Evolutionary conservation across 1,140 invertebrate genomes (phyloP), one percentile per base, ranked within the genome.

Genomic region (Pseudomyrmex dendroicus): DNA sequence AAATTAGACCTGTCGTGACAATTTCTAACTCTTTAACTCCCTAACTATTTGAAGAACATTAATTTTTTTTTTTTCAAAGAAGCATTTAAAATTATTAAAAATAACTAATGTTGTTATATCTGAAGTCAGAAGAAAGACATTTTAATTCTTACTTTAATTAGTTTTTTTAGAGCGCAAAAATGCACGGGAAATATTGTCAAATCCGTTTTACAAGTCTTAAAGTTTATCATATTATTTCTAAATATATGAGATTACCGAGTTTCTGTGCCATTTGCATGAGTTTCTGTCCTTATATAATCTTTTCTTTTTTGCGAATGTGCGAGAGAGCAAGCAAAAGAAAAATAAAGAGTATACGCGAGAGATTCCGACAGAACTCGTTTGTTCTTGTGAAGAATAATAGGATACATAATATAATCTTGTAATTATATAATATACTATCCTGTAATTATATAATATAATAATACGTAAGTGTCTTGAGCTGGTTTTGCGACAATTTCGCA

Each of bases 221-320:
- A 61, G 67, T 72, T 82, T 80, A 83, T 84, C 64, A 74, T 15
- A 17, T 59, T 72, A 82, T 57, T 87, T 86, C 61, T 89, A 87
- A 74, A 83, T 61, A 62, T 7, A 35, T 35, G 35, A 90, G 61
- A 86, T 90, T 90, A 90, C 89, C 89, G 86, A 89, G 84, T 56
- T 90, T 89, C 83, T 90, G 91, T 92, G 90, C 91, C 90, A 92
- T 91, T 84, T 70, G 83, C 59, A 46, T 66, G 84, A 73, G 84
- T 84, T 85, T 73, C 63, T 88, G 84, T 88, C 76, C 84, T 57
- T 68, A 44, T 22, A 3, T 80, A 80, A 59, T 59, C 46, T 4
- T 68, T 57, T 0, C 57, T 67, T 62, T 50, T 77, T 56, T 50
- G 52, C 17, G 76, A 78, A 48, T 68, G 54, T 57, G 64, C 68